Evolutionary conservation across 2,888 invertebrate genomes (phyloP).

Genomic region (Leptopilina myrica): DNA sequence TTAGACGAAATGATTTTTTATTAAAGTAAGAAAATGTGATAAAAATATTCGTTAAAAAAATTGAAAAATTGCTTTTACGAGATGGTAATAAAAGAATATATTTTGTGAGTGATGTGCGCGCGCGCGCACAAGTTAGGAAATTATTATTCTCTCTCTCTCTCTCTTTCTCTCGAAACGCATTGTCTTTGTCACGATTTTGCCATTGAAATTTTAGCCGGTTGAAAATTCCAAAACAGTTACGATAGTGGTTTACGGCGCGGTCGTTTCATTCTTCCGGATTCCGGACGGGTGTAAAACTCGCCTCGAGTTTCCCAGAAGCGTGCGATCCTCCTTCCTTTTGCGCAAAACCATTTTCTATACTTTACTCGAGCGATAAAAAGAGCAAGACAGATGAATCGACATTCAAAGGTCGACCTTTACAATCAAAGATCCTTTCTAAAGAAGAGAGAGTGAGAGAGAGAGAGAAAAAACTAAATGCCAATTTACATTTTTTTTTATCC

Average conservation of each 20-base stretch:
- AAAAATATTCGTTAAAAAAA: not conserved
- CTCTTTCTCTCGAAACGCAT: not conserved
- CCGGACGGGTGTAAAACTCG: not conserved
- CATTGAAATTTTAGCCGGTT: conserved; percentile 12
- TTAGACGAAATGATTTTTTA: no score
- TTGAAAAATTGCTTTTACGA: conserved; percentile 2
- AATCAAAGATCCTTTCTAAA: conserved; percentile 17
- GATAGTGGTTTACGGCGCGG: conserved; percentile 37
- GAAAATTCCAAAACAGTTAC: conserved; percentile 37
- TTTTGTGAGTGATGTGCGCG: conserved; percentile 25
- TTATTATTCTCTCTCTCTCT: not conserved
- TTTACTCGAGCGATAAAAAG: conserved; percentile 34
- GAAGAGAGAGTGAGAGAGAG: not conserved
- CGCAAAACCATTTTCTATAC: conserved; percentile 25
- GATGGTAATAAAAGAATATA: conserved; percentile 26
- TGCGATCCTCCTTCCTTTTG: conserved; percentile 22
- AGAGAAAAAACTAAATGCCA: not conserved
- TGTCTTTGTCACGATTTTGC: conserved; percentile 21
- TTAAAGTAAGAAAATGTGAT: no score
- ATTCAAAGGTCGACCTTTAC: conserved; percentile 21
- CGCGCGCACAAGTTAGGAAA: conserved; percentile 13
- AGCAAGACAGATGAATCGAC: conserved; percentile 11
- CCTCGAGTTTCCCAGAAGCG: not conserved
- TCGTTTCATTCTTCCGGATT: conserved; percentile 41
- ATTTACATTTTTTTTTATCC: not conserved